Evolutionary conservation across 1,140 invertebrate genomes (phyloP).

Genomic region (Lerema accius): DNA sequence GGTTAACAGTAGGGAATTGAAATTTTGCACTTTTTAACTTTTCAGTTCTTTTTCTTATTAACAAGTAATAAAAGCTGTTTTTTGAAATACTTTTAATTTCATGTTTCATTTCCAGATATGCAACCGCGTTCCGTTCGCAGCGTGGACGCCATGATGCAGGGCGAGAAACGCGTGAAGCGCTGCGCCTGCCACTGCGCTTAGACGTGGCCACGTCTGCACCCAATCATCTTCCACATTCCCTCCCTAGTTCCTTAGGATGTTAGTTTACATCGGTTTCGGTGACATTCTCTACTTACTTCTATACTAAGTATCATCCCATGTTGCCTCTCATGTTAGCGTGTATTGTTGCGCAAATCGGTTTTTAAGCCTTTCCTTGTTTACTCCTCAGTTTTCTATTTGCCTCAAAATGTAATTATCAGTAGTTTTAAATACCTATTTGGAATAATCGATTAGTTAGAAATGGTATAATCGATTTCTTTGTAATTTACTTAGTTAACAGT

Average conservation of each 20-base stretch:
- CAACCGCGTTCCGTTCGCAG: constrained; percentile 75
- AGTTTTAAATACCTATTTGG: too few species aligned
- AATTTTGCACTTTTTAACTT: too few species aligned
- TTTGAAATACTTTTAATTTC: too few species aligned
- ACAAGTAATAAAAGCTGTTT: too few species aligned
- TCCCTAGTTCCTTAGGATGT: constrained; percentile 52
- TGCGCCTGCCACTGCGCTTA: constrained; percentile 68
- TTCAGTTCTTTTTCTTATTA: too few species aligned
- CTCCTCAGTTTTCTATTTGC: constrained; percentile 31
- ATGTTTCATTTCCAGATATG: constrained; percentile 57
- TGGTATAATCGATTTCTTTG: too few species aligned
- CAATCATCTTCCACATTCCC: constrained; percentile 49
- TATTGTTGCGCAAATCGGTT: constrained; percentile 28
- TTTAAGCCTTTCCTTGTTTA: constrained; percentile 8
- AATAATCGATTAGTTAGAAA: too few species aligned
- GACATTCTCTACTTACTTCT: constrained; percentile 39
- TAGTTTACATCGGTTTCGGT: constrained; percentile 53
- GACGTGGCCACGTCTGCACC: constrained; percentile 9
- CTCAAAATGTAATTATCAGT: too few species aligned
- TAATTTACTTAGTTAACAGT: too few species aligned
- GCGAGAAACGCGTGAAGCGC: constrained; percentile 69
- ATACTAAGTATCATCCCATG: background rate
- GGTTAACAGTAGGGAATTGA: too few species aligned
- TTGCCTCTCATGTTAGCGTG: background rate
- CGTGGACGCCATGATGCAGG: constrained; percentile 56